Conservation (phyloP, 2,797 vertebrate species). For the Tympanoctomys barrerae region DNA sequence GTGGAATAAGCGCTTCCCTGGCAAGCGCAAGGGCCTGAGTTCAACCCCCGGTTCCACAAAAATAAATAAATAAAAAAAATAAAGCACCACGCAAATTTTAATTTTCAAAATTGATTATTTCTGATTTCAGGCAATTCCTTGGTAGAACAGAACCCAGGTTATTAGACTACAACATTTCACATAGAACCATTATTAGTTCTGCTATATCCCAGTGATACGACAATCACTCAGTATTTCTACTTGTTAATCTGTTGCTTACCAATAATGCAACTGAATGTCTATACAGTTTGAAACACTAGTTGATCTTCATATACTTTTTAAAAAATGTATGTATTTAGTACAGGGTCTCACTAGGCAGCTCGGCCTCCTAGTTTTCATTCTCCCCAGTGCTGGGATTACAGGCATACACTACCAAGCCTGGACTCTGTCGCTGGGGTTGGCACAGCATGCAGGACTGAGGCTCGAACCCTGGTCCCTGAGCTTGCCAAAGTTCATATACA, state of each 20-base stretch:
- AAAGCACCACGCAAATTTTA: constrained; percentile 43
- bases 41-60: too few species aligned
- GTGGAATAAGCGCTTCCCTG: too few species aligned
- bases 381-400: too few species aligned
- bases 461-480: too few species aligned
- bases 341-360: too few species aligned
- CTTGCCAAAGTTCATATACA: neutral
- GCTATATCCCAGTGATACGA: neutral
- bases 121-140: constrained; percentile 42
- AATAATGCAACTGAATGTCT: neutral
- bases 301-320: neutral
- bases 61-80: too few species aligned
- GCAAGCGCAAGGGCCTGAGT: too few species aligned
- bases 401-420: too few species aligned
- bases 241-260: neutral
- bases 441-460: too few species aligned
- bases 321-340: neutral
- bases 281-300: neutral
- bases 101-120: constrained; percentile 63
- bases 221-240: neutral
- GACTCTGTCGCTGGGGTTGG: too few species aligned
- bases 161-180: constrained; percentile 12
- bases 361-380: too few species aligned
- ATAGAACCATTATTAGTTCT: constrained; percentile 47
- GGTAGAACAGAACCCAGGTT: constrained; percentile 34